A percentile compares a stretch with the other conserved stretches of the same genome.
Conservation (phyloP, 2,113 vertebrate species). For the Anarhynchus alexandrinus region DNA sequence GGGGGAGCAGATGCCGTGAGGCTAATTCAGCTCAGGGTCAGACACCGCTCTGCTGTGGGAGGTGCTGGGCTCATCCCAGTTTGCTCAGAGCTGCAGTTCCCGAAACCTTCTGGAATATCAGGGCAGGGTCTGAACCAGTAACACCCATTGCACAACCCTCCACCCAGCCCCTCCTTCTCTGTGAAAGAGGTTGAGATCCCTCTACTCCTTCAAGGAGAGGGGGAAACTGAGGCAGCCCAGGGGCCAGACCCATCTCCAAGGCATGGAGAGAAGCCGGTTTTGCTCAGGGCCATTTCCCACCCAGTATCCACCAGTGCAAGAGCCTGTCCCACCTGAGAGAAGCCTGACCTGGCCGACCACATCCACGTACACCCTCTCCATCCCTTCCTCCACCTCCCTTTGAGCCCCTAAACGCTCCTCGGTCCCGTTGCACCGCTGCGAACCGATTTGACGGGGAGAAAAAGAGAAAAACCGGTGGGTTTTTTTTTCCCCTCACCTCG, state of each 20-base stretch:
- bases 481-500: neutral
- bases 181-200: neutral
- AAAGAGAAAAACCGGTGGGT: neutral
- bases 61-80: neutral
- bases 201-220: neutral
- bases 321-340: neutral
- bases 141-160: neutral
- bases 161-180: neutral
- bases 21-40: neutral
- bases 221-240: neutral
- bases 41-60: neutral
- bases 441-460: neutral
- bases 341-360: neutral
- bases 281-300: neutral
- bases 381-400: neutral
- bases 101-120: neutral
- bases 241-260: neutral
- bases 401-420: neutral
- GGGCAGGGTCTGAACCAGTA: neutral
- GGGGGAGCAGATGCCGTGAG: neutral
- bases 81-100: neutral
- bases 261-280: neutral
- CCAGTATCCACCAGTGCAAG: neutral
- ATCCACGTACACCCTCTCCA: neutral
- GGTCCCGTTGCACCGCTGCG: neutral